phyloP scores from a whole-genome alignment of 2,888 invertebrate genomes.

The Lucinisca nassula region DNA sequence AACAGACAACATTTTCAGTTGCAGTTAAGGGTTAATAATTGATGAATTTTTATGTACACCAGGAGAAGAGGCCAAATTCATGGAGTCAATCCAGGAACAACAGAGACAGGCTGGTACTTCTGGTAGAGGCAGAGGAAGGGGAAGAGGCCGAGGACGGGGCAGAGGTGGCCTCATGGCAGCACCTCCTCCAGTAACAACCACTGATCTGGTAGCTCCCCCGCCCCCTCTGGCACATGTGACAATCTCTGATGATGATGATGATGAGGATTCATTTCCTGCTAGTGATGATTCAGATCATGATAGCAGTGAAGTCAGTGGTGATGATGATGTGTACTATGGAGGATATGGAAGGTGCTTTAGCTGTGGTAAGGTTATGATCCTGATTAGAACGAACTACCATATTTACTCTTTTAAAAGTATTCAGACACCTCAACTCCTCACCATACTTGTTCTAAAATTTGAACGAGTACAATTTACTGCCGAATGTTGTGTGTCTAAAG shows the following conservation, averaged over 20 bases:
- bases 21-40: too few relatives aligned
- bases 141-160: constrained; percentile 58
- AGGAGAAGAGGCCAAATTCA: constrained; percentile 76
- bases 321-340: constrained; percentile 89
- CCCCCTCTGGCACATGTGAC: constrained; percentile 35
- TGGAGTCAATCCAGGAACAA: constrained; percentile 64
- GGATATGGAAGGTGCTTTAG: constrained; percentile 90
- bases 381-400: too few relatives aligned
- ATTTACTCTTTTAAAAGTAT: too few relatives aligned
- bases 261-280: constrained; percentile 46
- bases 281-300: constrained; percentile 30
- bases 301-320: constrained; percentile 51
- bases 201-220: constrained; percentile 20
- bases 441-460: too few relatives aligned
- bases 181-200: background rate
- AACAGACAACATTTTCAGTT: too few relatives aligned
- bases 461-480: too few relatives aligned
- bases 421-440: too few relatives aligned
- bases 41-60: background rate
- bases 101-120: constrained; percentile 5
- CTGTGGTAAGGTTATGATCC: constrained; percentile 89
- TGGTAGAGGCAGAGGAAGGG: constrained; percentile 60
- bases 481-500: too few relatives aligned
- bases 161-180: constrained; percentile 34
- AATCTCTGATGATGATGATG: constrained; percentile 50